These are phyloP conservation scores for Serripes groenlandicus DNA, from an alignment of 2,888 invertebrate genomes.

Conservation along the genomic window DNA sequence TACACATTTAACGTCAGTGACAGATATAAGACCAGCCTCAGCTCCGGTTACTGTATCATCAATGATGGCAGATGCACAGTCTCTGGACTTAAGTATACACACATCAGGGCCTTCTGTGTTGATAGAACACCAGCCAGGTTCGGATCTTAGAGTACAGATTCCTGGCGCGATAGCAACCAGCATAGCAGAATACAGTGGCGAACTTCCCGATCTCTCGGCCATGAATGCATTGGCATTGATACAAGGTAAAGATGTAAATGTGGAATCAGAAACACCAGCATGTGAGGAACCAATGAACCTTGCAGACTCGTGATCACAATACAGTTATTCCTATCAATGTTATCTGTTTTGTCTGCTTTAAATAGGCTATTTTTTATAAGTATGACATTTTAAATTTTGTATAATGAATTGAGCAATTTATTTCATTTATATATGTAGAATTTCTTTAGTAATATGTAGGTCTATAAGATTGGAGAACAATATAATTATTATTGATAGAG, in stretches of 20 bases:
- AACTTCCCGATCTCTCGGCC: conserved; percentile 63
- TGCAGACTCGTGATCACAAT: conserved; percentile 51
- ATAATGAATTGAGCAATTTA: no score
- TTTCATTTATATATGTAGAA: no score
- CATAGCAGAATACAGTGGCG: conserved; percentile 64
- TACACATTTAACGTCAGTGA: conserved; percentile 3
- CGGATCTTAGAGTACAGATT: conserved; percentile 59
- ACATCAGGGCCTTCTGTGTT: conserved; percentile 51
- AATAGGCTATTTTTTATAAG: no score
- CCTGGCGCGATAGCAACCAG: conserved; percentile 58
- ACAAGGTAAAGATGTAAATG: conserved; percentile 60
- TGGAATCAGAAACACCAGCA: conserved; percentile 43
- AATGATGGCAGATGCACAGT: conserved; percentile 40
- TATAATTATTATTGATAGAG: no score
- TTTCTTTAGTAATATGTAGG: no score
- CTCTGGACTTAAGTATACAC: conserved; percentile 60
- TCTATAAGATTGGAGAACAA: no score
- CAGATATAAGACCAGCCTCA: conserved; percentile 1
- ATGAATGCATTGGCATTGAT: conserved; percentile 66
- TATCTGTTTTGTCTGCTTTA: background rate
- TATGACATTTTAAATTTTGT: no score
- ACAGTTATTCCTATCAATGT: background rate
- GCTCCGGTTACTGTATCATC: conserved; percentile 30
- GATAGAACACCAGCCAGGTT: conserved; percentile 54
- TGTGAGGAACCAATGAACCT: conserved; percentile 66